Evolutionary conservation across 2,888 invertebrate species (phyloP).

Genomic region (Diplolepis rosae): DNA sequence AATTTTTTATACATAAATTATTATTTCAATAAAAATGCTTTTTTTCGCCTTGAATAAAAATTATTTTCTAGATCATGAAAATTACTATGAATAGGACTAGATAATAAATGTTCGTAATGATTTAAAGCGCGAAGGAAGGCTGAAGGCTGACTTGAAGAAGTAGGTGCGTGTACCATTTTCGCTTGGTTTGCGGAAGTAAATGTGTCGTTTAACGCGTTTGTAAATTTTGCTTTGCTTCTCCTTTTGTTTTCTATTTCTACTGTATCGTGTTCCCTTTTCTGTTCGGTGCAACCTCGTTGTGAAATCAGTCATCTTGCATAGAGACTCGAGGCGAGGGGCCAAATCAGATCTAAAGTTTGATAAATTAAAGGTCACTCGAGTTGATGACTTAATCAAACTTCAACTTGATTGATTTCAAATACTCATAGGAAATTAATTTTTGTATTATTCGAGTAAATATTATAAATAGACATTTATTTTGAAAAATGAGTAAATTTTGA

Average conservation of each 20-base stretch:
- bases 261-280: constrained; percentile 27
- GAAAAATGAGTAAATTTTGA: too few relatives aligned
- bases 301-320: constrained; percentile 24
- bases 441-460: neutral
- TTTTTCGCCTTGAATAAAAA: neutral
- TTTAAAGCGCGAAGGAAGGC: neutral
- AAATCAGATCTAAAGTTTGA: constrained; percentile 5
- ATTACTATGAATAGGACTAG: neutral
- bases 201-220: constrained; percentile 22
- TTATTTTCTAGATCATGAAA: neutral
- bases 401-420: neutral
- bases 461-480: too few relatives aligned
- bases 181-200: constrained; percentile 14
- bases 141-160: neutral
- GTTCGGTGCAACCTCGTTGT: constrained; percentile 20
- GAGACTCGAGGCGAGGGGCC: constrained; percentile 14
- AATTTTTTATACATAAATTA: too few relatives aligned
- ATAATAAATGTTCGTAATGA: neutral
- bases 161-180: neutral
- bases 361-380: constrained; percentile 3
- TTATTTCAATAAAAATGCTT: too few relatives aligned
- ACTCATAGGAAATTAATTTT: neutral
- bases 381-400: neutral
- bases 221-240: neutral
- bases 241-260: constrained; percentile 19